Conservation (phyloP, 2,888 invertebrate species). For the Thecocarcelia acutangulata region DNA sequence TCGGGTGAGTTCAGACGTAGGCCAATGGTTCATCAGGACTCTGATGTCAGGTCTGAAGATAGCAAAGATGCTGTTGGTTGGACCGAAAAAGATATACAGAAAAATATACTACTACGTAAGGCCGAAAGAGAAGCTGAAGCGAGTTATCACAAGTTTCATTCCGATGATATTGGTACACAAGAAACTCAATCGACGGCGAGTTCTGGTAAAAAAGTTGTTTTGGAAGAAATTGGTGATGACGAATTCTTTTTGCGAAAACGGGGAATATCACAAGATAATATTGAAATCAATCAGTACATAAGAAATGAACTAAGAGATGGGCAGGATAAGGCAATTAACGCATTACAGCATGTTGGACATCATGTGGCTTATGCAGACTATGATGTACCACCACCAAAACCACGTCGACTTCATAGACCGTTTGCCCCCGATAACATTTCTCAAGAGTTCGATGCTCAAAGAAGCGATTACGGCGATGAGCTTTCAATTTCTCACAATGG, state of each 20-base stretch:
- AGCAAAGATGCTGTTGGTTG: constrained; percentile 80
- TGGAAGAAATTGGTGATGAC: constrained; percentile 93
- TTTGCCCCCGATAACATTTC: constrained; percentile 77
- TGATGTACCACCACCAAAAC: constrained; percentile 81
- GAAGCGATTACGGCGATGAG: constrained; percentile 79
- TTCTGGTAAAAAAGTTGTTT: constrained; percentile 85
- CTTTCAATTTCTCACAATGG: constrained; percentile 79
- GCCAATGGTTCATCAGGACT: constrained; percentile 81
- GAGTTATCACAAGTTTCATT: constrained; percentile 76
- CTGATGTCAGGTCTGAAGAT: constrained; percentile 81
- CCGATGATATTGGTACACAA: constrained; percentile 75
- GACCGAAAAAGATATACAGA: constrained; percentile 81
- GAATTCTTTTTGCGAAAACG: constrained; percentile 92
- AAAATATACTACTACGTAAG: constrained; percentile 78
- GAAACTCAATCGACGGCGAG: constrained; percentile 85
- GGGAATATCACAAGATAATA: constrained; percentile 90
- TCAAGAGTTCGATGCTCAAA: constrained; percentile 76
- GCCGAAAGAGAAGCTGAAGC: constrained; percentile 79
- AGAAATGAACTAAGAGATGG: constrained; percentile 91
- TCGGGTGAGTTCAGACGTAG: constrained; percentile 80
- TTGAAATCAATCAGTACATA: constrained; percentile 89
- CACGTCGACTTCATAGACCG: constrained; percentile 77
- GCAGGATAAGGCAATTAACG: constrained; percentile 83
- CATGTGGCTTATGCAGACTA: constrained; percentile 77
- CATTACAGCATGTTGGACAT: constrained; percentile 85